A percentile compares a stretch with the other conserved stretches of the same genome.
Evolutionary conservation across 2,797 vertebrate genomes (phyloP).

Genomic region (Discoglossus pictus): DNA sequence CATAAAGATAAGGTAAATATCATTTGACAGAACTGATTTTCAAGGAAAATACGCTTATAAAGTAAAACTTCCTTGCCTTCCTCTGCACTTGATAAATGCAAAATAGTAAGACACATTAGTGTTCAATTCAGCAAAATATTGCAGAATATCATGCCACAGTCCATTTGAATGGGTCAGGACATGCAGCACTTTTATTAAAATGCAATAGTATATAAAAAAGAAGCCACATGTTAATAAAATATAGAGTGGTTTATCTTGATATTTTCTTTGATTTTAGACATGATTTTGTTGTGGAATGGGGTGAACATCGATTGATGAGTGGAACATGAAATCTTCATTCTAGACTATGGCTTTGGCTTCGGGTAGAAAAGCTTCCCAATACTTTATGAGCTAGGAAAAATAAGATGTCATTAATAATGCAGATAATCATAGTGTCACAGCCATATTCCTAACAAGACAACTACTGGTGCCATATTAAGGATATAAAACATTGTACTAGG

Average conservation of each 20-base stretch:
- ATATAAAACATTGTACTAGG: no score
- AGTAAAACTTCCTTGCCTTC: conserved; percentile 72
- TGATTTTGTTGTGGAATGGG: conserved; percentile 72
- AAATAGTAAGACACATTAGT: conserved; percentile 78
- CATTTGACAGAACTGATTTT: conserved; percentile 66
- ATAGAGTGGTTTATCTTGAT: conserved; percentile 80
- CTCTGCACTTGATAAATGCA: conserved; percentile 71
- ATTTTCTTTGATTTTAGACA: conserved; percentile 65
- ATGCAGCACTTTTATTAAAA: conserved; percentile 76
- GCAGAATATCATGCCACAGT: conserved; percentile 81
- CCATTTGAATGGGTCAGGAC: conserved; percentile 71
- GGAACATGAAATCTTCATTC: conserved; percentile 63
- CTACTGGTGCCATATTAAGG: no score
- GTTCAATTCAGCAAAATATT: conserved; percentile 81
- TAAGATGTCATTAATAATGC: conserved; percentile 14
- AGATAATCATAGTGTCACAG: neutral
- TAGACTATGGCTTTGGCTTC: conserved; percentile 98
- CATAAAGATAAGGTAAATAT: conserved; percentile 67
- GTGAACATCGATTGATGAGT: conserved; percentile 62
- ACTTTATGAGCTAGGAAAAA: conserved; percentile 88
- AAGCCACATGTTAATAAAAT: conserved; percentile 79
- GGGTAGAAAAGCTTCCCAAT: conserved; percentile 96
- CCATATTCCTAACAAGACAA: no score
- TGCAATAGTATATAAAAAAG: conserved; percentile 70
- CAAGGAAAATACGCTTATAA: conserved; percentile 64